phyloP scores from a whole-genome alignment of 2,113 vertebrate species.

The Chamaetylas fuelleborni region DNA sequence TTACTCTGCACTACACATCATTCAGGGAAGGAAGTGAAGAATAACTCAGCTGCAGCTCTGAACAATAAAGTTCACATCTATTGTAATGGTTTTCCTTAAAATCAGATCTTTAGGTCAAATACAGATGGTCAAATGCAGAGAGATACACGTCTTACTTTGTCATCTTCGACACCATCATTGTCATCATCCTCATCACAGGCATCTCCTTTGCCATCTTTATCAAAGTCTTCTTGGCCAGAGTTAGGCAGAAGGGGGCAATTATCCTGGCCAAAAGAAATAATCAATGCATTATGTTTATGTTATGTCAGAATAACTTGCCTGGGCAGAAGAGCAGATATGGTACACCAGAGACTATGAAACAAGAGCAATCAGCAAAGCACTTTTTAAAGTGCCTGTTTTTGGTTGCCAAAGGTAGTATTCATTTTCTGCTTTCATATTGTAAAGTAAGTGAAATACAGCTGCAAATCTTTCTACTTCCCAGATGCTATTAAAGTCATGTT shows the following conservation, averaged over 20 bases:
- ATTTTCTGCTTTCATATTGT: background rate
- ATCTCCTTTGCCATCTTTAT: constrained; percentile 93
- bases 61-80: background rate
- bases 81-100: background rate
- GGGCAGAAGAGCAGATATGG: background rate
- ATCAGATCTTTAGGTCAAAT: background rate
- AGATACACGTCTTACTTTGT: constrained; percentile 77
- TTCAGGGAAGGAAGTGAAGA: background rate
- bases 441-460: constrained; percentile 8
- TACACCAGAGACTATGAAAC: background rate
- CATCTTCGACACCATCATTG: constrained; percentile 90
- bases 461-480: background rate
- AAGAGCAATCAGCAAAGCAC: background rate
- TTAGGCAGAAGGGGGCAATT: constrained; percentile 97
- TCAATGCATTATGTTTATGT: background rate
- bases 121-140: background rate
- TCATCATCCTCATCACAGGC: constrained; percentile 97
- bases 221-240: constrained; percentile 97
- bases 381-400: background rate
- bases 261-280: constrained; percentile 78
- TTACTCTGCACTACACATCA: background rate
- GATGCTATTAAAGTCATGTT: background rate
- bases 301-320: background rate
- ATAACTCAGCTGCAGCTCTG: background rate
- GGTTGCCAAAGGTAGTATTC: constrained; percentile 20